Evolutionary conservation across 2,797 vertebrate species (phyloP), one percentile per base, ranked within the genome.

Genomic region (Hyperoplus lanceolatus): DNA sequence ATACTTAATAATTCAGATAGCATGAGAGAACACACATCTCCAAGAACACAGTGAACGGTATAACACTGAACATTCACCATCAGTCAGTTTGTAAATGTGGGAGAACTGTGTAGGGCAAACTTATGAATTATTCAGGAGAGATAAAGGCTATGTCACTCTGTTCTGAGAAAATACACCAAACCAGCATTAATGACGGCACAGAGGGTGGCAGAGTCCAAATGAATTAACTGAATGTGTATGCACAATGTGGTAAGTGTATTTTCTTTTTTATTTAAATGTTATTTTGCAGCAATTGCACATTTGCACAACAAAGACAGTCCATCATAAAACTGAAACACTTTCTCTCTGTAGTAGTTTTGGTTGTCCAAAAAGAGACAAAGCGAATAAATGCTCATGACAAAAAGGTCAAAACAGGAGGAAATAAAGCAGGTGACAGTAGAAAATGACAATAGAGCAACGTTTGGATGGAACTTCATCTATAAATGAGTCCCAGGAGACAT

Each of bases 91-190:
- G 85, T 41, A 79, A 85, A 86, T 60, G 70, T 80, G 64, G 39
- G 54, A 64, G 21, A 57, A 63, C 56, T 70, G 36, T 38, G 38
- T 29, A 29, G 29, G 50, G 48, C 42, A 0, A 10, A 80, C 36
- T 36, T 55, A 61, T 87, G 77, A 81, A 86, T 87, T 77, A 89
- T 90, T 87, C 80, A 83, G 70, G 48, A 16, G 4, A 65, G 60
- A 80, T 71, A 70, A 84, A 66, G 67, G 58, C 74, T 71, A 53
- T 73, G 84, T 81, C 70, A 62, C 70, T 72, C 50, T 57, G 65
- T 62, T 57, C 46, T 60, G 48, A 51, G 49, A 57, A 69, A 82
- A 55, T 55, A 45, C 61, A 76, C 61, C 48, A 60, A 62, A 66
- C 61, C 48, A 60, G 59, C 29, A 71, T 76, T 69, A 80, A 74